A percentile compares a stretch with the other conserved stretches of the same genome.
phyloP scores from a whole-genome alignment of 2,113 vertebrate species.

The Haemorhous mexicanus region DNA sequence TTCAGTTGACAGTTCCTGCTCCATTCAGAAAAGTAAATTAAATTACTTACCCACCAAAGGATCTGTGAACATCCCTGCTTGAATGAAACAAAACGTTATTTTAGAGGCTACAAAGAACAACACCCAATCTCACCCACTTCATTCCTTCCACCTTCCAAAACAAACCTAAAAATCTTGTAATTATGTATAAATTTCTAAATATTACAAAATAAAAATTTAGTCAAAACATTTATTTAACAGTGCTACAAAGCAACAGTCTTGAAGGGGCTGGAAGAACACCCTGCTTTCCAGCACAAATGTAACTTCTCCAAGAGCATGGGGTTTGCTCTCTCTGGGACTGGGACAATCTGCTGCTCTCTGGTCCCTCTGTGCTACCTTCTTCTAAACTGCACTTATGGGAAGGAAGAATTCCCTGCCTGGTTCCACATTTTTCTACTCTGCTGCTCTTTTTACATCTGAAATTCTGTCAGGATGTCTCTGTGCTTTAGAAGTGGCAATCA shows the following conservation, averaged over 20 bases:
- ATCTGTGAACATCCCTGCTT: background rate
- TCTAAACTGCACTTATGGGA: background rate
- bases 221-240: background rate
- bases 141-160: background rate
- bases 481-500: background rate
- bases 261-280: background rate
- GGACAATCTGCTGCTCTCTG: background rate
- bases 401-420: background rate
- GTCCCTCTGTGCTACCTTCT: background rate
- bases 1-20: background rate
- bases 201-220: background rate
- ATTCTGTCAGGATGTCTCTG: background rate
- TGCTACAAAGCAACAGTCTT: background rate
- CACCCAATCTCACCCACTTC: background rate
- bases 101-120: background rate
- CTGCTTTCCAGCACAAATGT: background rate
- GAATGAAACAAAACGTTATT: constrained; percentile 2
- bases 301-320: background rate
- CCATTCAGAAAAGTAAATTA: background rate
- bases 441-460: background rate
- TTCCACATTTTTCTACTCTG: background rate
- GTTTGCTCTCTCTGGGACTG: background rate
- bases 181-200: background rate
- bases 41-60: background rate
- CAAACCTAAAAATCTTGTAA: background rate